These are phyloP conservation scores for Carassius gibelio DNA, from an alignment of 2,113 vertebrate species.

Conservation along the genomic window DNA sequence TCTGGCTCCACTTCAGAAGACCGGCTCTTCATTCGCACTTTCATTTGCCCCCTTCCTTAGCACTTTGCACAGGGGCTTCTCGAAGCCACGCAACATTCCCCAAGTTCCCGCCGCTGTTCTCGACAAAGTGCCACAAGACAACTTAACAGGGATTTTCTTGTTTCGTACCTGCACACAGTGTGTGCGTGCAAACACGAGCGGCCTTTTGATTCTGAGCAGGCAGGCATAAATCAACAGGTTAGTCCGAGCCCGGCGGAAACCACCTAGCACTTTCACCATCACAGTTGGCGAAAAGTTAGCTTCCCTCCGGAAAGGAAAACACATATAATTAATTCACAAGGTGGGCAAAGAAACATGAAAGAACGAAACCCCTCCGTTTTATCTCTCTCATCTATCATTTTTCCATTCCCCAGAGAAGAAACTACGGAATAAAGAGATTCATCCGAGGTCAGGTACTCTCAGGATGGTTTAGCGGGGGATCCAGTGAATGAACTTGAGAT, in stretches of 20 bases:
- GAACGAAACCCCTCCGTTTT: not conserved
- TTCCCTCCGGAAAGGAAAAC: constrained; percentile 48
- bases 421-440: not conserved
- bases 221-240: constrained; percentile 44
- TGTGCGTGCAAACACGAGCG: constrained; percentile 65
- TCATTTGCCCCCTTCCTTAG: constrained; percentile 56
- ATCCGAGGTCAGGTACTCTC: constrained; percentile 20
- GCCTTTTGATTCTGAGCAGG: constrained; percentile 54
- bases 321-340: constrained; percentile 47
- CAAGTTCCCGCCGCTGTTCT: constrained; percentile 66
- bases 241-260: constrained; percentile 10
- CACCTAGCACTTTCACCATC: constrained; percentile 39
- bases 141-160: constrained; percentile 86
- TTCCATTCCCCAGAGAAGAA: constrained; percentile 17
- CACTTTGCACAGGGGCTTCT: constrained; percentile 73
- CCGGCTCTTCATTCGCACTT: constrained; percentile 46
- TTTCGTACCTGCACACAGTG: constrained; percentile 76
- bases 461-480: not conserved
- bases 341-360: constrained; percentile 16
- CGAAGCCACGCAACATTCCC: constrained; percentile 74
- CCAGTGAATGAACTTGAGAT: not conserved
- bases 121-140: constrained; percentile 81
- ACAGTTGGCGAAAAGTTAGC: constrained; percentile 39
- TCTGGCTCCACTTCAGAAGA: constrained; percentile 61
- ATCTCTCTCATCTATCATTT: constrained; percentile 26